Evolutionary conservation across 2,113 vertebrate species (phyloP).

Genomic region (Grantiella picta): DNA sequence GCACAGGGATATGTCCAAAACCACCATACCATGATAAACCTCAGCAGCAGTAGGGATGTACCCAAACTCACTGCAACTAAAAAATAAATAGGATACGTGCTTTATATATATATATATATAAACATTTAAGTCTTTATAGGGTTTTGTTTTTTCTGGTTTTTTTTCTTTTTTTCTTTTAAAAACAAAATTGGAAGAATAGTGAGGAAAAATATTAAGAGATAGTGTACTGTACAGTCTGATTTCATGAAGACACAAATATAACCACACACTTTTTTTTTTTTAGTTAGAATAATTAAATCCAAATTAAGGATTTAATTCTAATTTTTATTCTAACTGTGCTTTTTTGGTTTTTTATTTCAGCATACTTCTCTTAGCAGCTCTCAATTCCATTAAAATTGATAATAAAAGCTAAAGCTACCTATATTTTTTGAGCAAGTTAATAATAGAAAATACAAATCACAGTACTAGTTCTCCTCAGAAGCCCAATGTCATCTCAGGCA

Average conservation of each 20-base stretch:
- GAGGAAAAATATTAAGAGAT: slow-evolving; percentile 25
- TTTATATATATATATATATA: background rate
- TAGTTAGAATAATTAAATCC: slow-evolving; percentile 20
- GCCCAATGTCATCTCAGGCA: slow-evolving; percentile 35
- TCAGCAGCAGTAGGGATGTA: background rate
- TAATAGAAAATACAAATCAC: slow-evolving; percentile 52
- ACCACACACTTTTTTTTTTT: background rate
- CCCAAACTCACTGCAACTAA: background rate
- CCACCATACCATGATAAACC: background rate
- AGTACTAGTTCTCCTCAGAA: slow-evolving; percentile 45
- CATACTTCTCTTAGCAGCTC: background rate
- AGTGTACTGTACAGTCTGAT: slow-evolving; percentile 46
- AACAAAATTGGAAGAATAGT: background rate
- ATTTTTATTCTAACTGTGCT: background rate
- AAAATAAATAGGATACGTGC: background rate
- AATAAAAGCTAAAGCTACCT: slow-evolving; percentile 16
- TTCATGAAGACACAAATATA: slow-evolving; percentile 21
- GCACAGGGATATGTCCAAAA: background rate
- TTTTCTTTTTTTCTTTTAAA: background rate
- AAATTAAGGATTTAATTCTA: background rate
- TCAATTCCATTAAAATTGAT: background rate
- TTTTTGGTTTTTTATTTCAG: background rate
- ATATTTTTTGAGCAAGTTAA: background rate
- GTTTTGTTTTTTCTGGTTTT: background rate
- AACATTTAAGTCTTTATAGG: background rate